These are phyloP conservation scores for human DNA, from an alignment of 2,113 vertebrate genomes.

Conservation along the genomic window DNA sequence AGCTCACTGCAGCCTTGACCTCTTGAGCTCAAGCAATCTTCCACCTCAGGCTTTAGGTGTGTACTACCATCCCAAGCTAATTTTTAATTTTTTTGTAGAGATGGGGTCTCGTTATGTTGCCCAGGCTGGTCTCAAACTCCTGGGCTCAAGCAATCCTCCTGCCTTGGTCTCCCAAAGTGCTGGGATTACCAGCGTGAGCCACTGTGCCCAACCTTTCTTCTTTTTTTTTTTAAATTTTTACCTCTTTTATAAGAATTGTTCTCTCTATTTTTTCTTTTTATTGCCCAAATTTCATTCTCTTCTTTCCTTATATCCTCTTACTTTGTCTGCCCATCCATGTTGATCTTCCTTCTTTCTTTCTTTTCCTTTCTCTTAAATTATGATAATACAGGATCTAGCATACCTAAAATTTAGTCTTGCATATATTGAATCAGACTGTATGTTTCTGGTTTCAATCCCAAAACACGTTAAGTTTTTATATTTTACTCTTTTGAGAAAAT, in stretches of 20 bases:
- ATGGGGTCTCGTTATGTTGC: neutral
- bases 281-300: neutral
- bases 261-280: neutral
- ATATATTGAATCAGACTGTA: neutral
- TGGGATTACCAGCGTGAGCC: neutral
- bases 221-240: neutral
- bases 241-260: neutral
- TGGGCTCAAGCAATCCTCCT: neutral
- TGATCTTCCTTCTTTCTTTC: neutral
- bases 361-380: neutral
- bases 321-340: neutral
- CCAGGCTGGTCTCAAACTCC: neutral
- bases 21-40: too few species aligned
- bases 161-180: neutral
- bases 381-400: neutral
- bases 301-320: neutral
- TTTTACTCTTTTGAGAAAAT: neutral
- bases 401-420: neutral
- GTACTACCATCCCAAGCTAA: too few species aligned
- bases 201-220: neutral
- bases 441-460: conserved; percentile 15
- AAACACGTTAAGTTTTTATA: neutral
- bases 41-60: too few species aligned
- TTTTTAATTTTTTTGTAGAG: too few species aligned
- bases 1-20: too few species aligned